Conservation (phyloP, 2,113 vertebrate species). For the Chauna torquata region DNA sequence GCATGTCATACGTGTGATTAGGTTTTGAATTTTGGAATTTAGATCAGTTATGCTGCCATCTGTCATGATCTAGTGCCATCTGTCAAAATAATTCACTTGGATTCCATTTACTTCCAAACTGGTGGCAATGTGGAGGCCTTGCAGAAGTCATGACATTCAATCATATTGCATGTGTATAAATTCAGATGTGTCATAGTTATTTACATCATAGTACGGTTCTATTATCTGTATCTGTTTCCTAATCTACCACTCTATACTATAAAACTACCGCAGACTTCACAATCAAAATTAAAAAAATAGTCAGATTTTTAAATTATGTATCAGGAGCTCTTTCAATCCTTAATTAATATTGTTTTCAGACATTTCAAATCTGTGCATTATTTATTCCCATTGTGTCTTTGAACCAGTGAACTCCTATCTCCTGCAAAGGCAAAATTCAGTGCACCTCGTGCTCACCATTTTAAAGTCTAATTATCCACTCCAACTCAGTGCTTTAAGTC, state of each 20-base stretch:
- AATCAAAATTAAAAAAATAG: background rate
- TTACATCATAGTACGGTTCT: background rate
- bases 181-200: background rate
- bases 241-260: background rate
- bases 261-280: background rate
- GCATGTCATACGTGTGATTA: slow-evolving; percentile 41
- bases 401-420: background rate
- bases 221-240: background rate
- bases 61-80: slow-evolving; percentile 60
- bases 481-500: background rate
- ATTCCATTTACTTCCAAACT: slow-evolving; percentile 59
- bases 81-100: slow-evolving; percentile 65
- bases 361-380: background rate
- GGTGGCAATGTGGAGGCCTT: background rate
- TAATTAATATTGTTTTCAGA: background rate
- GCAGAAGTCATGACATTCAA: background rate
- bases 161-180: background rate
- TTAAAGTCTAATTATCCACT: background rate
- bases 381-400: background rate
- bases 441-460: background rate
- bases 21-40: slow-evolving; percentile 66
- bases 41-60: slow-evolving; percentile 63
- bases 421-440: background rate
- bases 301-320: background rate
- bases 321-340: background rate